Base-by-base conservation (phyloP, 1,140 invertebrate species). In the Lordiphosa collinella region DNA sequence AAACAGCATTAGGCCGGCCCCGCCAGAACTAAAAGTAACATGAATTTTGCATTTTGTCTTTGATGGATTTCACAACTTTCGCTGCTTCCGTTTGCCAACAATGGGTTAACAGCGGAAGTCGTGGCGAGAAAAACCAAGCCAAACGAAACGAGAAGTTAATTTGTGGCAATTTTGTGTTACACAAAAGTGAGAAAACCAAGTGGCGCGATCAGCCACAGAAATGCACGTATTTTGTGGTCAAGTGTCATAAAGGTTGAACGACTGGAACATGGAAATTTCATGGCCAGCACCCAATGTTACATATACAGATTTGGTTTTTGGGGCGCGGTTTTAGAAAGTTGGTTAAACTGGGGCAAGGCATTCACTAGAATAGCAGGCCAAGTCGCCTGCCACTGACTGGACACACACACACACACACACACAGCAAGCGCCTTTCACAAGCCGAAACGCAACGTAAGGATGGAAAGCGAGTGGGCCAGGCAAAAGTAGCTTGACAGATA, bases 291-390 rank as follows among this genome's bases (percentile, higher is more conserved):
- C 16, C 16, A 12, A 25, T 60, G 13, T 25, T 11, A 32, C 29
- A 6, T 11, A 32, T 16, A 13, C 46, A 34, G 29, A 32, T 16
- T 2, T n/a, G 32, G 35, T 40, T 67, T 69, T 53, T 18, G 65
- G 47, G 70, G 65, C 76, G 61, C 55, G 67, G 73, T 68, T 84
- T 25, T 84, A 84, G 78, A 84, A 84, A 84, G 78, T 84, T 84
- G 55, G 60, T 29, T 46, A 75, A 80, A 76, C 76, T 82, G 76
- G 71, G 79, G 71, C 78, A 80, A 82, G 75, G 75, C 75, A 79
- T 80, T 79, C 75, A 79, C 75, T 74, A 69, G 66, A 76, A 71
- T 40, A 52, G 60, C 65, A 69, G 34, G 47, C 60, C 44, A 47
- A 40, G 13, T 40, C n/a, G 49, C 47, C 54, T 53, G 43, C 35